A percentile compares a stretch with the other conserved stretches of the same genome.
phyloP scores from a whole-genome alignment of 2,888 invertebrate species.

The Chloromyia formosa region DNA sequence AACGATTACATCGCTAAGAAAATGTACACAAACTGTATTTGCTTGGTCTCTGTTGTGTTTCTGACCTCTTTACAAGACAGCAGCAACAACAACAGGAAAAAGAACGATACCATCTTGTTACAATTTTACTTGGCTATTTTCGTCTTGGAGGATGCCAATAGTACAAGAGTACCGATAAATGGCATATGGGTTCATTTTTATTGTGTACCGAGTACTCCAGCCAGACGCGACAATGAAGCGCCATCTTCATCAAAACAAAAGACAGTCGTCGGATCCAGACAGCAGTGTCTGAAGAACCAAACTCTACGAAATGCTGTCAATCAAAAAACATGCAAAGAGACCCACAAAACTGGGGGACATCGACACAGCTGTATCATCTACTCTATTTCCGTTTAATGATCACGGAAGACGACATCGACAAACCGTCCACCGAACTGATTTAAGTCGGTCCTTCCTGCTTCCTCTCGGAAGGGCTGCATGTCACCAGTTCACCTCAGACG shows the following conservation, averaged over 20 bases:
- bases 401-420: too few species aligned
- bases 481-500: too few species aligned
- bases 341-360: background rate
- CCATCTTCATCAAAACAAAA: background rate
- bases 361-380: background rate
- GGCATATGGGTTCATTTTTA: too few species aligned
- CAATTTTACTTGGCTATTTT: background rate
- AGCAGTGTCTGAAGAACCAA: background rate
- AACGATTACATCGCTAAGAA: slow-evolving; percentile 1
- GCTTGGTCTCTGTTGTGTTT: background rate
- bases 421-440: too few species aligned
- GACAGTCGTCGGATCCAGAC: background rate
- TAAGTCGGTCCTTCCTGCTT: too few species aligned
- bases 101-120: background rate
- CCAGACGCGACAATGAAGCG: background rate
- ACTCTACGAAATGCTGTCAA: background rate
- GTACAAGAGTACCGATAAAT: too few species aligned
- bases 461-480: too few species aligned
- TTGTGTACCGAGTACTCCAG: background rate
- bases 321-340: background rate
- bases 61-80: slow-evolving; percentile 12
- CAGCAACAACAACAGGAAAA: background rate
- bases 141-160: background rate
- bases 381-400: too few species aligned
- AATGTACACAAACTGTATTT: slow-evolving; percentile 4